A percentile compares a stretch with the other conserved stretches of the same genome.
phyloP scores from a whole-genome alignment of 2,113 vertebrate species.

The Notothenia coriiceps region DNA sequence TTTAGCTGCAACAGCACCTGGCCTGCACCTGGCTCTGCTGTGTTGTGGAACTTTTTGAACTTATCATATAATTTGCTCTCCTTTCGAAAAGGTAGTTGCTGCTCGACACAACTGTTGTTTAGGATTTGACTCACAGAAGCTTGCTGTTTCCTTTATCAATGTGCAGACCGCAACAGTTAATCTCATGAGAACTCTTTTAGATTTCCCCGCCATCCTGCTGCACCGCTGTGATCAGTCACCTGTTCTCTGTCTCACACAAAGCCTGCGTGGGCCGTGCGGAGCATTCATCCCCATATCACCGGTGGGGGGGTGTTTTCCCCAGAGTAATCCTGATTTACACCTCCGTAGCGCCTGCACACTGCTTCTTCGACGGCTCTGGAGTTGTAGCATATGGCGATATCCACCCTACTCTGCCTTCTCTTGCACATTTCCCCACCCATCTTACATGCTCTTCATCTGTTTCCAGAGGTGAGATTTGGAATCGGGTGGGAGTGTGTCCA shows the following conservation, averaged over 20 bases:
- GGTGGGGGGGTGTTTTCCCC: constrained; percentile 67
- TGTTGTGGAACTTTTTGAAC: constrained; percentile 22
- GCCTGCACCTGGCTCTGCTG: constrained; percentile 22
- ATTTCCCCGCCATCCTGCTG: constrained; percentile 15
- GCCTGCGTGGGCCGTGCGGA: constrained; percentile 61
- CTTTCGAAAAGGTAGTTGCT: constrained; percentile 28
- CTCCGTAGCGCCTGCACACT: constrained; percentile 52
- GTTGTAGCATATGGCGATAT: constrained; percentile 41
- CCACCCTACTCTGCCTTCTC: constrained; percentile 49
- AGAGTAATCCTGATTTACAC: constrained; percentile 75
- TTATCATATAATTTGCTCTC: constrained; percentile 13
- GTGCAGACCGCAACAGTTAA: constrained; percentile 36
- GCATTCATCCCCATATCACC: constrained; percentile 61
- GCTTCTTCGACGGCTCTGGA: constrained; percentile 38
- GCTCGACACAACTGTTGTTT: neutral
- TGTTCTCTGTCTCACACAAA: constrained; percentile 64
- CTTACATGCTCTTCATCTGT: constrained; percentile 67
- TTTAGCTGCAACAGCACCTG: constrained; percentile 31
- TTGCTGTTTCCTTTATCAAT: constrained; percentile 49
- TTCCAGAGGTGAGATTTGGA: constrained; percentile 75
- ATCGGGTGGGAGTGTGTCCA: constrained; percentile 80
- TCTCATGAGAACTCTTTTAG: constrained; percentile 39
- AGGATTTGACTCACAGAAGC: constrained; percentile 32
- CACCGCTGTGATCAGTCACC: constrained; percentile 66
- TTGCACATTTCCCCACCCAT: constrained; percentile 65